These are phyloP conservation scores for Sebastes itinus DNA, from an alignment of 2,797 vertebrate genomes.

Conservation along the genomic window DNA sequence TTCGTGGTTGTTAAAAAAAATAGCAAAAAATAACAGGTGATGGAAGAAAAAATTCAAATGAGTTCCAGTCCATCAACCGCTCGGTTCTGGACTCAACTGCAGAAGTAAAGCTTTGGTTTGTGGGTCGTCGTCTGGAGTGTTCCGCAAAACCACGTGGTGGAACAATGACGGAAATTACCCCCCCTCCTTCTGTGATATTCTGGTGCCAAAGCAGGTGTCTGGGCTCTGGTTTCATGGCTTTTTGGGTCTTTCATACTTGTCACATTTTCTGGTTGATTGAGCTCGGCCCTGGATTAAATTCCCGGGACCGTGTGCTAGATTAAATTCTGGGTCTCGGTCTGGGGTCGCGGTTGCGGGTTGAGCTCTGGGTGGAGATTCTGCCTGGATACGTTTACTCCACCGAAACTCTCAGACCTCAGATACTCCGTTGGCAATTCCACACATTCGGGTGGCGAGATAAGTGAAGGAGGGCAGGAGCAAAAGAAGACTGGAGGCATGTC, in stretches of 20 bases:
- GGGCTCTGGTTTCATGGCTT: constrained; percentile 61
- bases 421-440: constrained; percentile 23
- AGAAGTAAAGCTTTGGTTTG: constrained; percentile 60
- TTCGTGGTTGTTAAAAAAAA: constrained; percentile 23
- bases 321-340: constrained; percentile 47
- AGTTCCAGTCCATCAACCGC: constrained; percentile 32
- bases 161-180: constrained; percentile 39
- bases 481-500: constrained; percentile 36
- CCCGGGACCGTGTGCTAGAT: constrained; percentile 49
- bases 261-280: constrained; percentile 65
- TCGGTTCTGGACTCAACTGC: constrained; percentile 33
- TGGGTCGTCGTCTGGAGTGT: constrained; percentile 56
- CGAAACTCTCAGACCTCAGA: constrained; percentile 36
- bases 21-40: constrained; percentile 59
- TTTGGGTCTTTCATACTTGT: constrained; percentile 54
- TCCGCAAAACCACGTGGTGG: constrained; percentile 52
- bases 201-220: constrained; percentile 76
- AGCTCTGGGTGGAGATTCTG: constrained; percentile 45
- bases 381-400: constrained; percentile 26
- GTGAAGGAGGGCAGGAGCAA: constrained; percentile 30
- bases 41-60: constrained; percentile 39
- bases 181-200: neutral
- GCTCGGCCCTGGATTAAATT: constrained; percentile 60
- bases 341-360: constrained; percentile 52
- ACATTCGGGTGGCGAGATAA: constrained; percentile 48